Evolutionary conservation across 2,888 invertebrate genomes (phyloP).

Genomic region (Dione vanillae): DNA sequence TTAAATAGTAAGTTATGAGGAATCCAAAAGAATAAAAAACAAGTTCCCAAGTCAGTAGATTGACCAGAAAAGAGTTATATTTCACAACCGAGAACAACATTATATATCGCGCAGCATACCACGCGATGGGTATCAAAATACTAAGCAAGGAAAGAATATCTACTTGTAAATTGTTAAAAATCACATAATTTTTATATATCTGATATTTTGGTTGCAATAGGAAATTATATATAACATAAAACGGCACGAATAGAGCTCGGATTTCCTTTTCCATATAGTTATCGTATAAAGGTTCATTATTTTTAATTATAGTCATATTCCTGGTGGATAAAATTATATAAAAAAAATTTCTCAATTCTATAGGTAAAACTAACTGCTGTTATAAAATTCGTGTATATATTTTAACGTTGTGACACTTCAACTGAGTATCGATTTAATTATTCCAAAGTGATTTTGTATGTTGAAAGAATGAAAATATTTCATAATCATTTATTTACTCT

Average conservation of each 20-base stretch:
- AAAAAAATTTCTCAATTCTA: not conserved
- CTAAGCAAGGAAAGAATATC: constrained; percentile 1
- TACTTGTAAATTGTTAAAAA: not conserved
- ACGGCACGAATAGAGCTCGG: not conserved
- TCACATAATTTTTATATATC: not conserved
- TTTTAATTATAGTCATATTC: not conserved
- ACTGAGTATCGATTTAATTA: constrained; percentile 15
- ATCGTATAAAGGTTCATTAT: not conserved
- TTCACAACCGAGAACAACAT: not conserved
- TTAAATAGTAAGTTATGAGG: not conserved
- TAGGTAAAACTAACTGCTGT: not conserved
- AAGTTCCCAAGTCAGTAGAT: constrained; percentile 6
- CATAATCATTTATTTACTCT: not conserved
- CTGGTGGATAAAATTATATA: not conserved
- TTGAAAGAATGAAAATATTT: not conserved
- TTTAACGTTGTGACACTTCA: not conserved
- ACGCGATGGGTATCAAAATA: constrained; percentile 6
- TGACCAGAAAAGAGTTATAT: not conserved
- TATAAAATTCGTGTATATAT: not conserved
- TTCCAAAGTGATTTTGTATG: not conserved
- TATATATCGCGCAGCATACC: not conserved
- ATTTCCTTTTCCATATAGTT: not conserved
- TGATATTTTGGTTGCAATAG: constrained; percentile 17
- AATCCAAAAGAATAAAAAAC: not conserved
- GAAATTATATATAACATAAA: not conserved